Evolutionary conservation across 2,797 vertebrate genomes (phyloP), one percentile per base, ranked within the genome.

Genomic region (Sandelia bainsii): DNA sequence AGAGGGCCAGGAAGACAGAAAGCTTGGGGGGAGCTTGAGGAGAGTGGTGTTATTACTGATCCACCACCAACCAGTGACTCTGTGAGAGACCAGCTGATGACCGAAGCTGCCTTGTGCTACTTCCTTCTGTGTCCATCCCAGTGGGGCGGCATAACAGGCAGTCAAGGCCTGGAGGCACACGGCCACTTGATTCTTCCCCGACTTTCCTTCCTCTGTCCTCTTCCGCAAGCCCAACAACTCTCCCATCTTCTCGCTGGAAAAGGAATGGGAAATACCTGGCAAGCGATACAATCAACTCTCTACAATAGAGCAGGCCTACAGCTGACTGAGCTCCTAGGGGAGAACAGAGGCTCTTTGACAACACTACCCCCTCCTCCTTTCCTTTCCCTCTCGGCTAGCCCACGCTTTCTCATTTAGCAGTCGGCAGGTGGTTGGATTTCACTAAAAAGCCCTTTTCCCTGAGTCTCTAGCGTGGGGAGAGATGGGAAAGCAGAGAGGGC

Each of bases 371-470:
- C 77, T 70, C 16, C 75, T 54, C 67, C 69, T 46, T 73, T 77
- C 67, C 77, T 78, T 76, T 87, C 82, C 89, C 91, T 91, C 89
- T 90, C 89, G 79, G 89, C 91, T 85, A 91, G 88, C 92, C 91
- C 91, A 91, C 87, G 75, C 90, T 90, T 93, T 93, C 90, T 94
- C 93, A 94, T 94, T 94, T 94, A 92, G 90, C 90, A 92, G 92
- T 91, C 91, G 89, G 93, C 94, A 94, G 93, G 93, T 94, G 93
- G 94, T 94, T 93, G 87, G 86, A 92, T 94, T 92, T 91, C 92
- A 92, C 92, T 89, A 92, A 93, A 93, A 93, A 91, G 91, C 90
- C 82, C 79, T 91, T 89, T 89, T 90, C 90, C 88, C 87, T 83
- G 81, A 83, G 90, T 89, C 86, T 89, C 83, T 72, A 76, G 89